phyloP scores from a whole-genome alignment of 2,888 invertebrate genomes.

The Cryptus armator region DNA sequence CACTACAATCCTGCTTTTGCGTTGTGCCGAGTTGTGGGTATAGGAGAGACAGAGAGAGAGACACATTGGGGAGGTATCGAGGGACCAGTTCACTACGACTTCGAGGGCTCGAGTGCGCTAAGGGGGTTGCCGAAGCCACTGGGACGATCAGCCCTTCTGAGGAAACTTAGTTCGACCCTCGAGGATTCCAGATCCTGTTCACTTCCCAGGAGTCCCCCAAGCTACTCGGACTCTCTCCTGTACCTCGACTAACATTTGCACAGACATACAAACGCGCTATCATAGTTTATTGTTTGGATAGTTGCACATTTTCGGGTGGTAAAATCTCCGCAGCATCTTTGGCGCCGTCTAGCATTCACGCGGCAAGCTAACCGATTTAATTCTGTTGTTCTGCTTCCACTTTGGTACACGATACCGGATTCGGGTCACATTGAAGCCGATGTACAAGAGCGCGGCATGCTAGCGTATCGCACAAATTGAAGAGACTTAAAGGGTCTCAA shows the following conservation, averaged over 20 bases:
- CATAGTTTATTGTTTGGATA: not conserved
- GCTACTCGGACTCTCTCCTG: not conserved
- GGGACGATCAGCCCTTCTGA: slow-evolving; percentile 41
- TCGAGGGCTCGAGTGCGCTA: slow-evolving; percentile 32
- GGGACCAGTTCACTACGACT: slow-evolving; percentile 24
- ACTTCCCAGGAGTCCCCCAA: slow-evolving; percentile 11
- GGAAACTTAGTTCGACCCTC: slow-evolving; percentile 53
- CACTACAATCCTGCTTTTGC: slow-evolving; percentile 20
- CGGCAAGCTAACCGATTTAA: not conserved
- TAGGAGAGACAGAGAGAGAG: slow-evolving; percentile 29
- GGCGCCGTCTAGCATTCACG: not conserved
- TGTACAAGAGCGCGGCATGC: not conserved
- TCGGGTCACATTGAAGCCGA: not conserved
- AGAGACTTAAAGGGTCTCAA: too few relatives aligned
- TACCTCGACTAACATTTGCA: not conserved
- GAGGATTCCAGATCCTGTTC: slow-evolving; percentile 40
- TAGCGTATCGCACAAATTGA: not conserved
- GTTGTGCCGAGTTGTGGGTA: slow-evolving; percentile 13
- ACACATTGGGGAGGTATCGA: not conserved
- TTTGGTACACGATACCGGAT: not conserved
- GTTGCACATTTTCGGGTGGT: not conserved
- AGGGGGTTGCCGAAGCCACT: slow-evolving; percentile 28
- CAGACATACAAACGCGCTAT: slow-evolving; percentile 11
- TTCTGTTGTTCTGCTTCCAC: not conserved
- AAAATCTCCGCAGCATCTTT: not conserved